phyloP scores from a whole-genome alignment of 2,113 vertebrate genomes.

The Saguinus midas region DNA sequence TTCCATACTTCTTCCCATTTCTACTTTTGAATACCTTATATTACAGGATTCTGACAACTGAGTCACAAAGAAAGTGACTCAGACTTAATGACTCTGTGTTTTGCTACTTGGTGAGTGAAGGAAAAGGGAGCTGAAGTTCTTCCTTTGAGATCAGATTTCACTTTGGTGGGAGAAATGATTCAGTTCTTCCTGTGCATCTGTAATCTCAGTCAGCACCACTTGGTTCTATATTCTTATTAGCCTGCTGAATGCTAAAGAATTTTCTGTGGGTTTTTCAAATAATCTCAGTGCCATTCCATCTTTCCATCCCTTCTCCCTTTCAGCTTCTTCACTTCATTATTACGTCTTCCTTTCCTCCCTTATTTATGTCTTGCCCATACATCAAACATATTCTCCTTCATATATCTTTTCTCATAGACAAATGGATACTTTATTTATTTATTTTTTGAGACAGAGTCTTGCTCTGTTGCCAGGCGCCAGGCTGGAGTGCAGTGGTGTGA shows the following conservation, averaged over 20 bases:
- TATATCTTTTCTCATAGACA: background rate
- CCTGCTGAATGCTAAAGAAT: background rate
- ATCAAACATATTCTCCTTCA: background rate
- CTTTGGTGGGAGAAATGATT: background rate
- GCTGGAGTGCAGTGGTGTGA: too few relatives aligned
- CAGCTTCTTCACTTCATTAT: background rate
- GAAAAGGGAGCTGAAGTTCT: background rate
- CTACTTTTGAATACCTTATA: background rate
- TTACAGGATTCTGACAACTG: background rate
- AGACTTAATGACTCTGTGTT: background rate
- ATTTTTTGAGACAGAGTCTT: too few relatives aligned
- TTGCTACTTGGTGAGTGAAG: background rate
- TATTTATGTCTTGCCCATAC: background rate
- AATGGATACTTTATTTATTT: background rate
- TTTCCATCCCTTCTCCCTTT: background rate
- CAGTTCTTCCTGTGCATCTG: background rate
- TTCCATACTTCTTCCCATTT: background rate
- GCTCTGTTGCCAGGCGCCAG: too few relatives aligned
- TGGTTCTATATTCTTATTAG: background rate
- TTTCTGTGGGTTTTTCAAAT: background rate
- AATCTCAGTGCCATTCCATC: background rate
- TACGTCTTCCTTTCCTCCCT: background rate
- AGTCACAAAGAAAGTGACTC: background rate
- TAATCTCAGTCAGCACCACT: background rate
- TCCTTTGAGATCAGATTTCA: constrained; percentile 21